A percentile compares a stretch with the other conserved stretches of the same genome.
phyloP scores from a whole-genome alignment of 2,113 vertebrate genomes.

The Aleadryas rufinucha region DNA sequence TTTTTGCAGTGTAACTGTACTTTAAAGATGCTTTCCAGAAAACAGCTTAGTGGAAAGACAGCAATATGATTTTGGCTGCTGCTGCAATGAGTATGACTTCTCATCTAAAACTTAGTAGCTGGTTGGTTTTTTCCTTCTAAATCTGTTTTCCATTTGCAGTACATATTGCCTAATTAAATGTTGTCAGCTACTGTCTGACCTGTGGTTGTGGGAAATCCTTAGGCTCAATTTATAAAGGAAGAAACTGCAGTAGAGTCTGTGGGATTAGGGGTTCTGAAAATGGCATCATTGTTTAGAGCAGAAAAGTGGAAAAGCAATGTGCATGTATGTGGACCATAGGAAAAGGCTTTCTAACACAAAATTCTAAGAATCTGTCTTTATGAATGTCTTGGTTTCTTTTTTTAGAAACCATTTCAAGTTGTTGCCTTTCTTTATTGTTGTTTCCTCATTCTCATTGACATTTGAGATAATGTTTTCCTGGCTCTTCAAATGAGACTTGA shows the following conservation, averaged over 20 bases:
- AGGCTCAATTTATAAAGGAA: neutral
- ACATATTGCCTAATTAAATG: neutral
- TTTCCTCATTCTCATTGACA: neutral
- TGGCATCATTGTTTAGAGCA: neutral
- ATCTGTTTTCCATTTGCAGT: neutral
- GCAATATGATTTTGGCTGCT: neutral
- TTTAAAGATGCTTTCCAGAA: neutral
- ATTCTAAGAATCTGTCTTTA: neutral
- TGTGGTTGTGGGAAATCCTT: neutral
- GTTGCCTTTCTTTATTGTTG: neutral
- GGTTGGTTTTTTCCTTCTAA: neutral
- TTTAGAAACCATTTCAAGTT: neutral
- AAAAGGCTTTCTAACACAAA: neutral
- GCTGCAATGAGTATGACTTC: neutral
- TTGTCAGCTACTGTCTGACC: neutral
- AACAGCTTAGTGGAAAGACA: neutral
- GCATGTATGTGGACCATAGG: accelerated
- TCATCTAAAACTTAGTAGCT: neutral
- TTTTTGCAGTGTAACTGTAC: neutral
- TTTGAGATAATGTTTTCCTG: neutral
- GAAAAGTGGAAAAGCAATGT: neutral
- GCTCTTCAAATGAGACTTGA: neutral
- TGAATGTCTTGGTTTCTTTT: neutral
- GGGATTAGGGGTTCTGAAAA: neutral
- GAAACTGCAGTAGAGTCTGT: neutral